phyloP scores from a whole-genome alignment of 2,888 invertebrate genomes.

The Tetropium fuscum region DNA sequence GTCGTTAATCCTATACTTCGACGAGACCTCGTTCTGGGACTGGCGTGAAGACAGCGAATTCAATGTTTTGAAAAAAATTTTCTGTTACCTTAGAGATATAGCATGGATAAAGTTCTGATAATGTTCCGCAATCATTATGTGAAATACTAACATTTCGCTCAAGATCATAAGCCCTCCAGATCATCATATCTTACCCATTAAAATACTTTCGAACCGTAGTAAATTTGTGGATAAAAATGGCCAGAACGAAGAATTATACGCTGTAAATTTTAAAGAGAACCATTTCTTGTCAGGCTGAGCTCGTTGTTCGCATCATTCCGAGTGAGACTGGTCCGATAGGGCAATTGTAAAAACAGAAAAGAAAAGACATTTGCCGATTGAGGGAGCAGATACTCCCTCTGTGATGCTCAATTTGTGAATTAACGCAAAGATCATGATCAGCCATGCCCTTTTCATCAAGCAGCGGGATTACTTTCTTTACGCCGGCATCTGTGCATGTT shows the following conservation, averaged over 20 bases:
- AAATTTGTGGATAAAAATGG: neutral
- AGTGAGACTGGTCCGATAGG: constrained; percentile 2
- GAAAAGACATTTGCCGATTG: constrained; percentile 36
- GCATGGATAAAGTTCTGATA: no score
- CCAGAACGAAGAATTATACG: constrained; percentile 21
- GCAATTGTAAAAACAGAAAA: constrained; percentile 29
- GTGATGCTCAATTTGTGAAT: constrained; percentile 40
- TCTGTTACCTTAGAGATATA: no score
- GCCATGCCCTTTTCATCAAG: constrained; percentile 24
- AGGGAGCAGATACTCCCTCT: constrained; percentile 25
- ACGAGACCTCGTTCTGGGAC: no score
- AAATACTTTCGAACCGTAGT: constrained; percentile 19
- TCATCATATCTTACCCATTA: constrained; percentile 22
- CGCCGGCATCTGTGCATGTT: constrained; percentile 28
- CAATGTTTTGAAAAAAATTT: no score
- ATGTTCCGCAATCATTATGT: no score
- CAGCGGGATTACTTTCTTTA: constrained; percentile 3
- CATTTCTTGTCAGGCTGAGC: constrained; percentile 28
- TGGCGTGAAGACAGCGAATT: no score
- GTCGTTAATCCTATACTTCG: no score
- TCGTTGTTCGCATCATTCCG: constrained; percentile 21
- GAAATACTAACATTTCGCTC: neutral
- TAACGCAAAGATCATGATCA: constrained; percentile 35
- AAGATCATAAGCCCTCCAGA: constrained; percentile 3
- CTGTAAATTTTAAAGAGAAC: constrained; percentile 23